Evolutionary conservation across 2,888 invertebrate genomes (phyloP), one percentile per base, ranked within the genome.

Genomic region (Drosophila prostipennis): DNA sequence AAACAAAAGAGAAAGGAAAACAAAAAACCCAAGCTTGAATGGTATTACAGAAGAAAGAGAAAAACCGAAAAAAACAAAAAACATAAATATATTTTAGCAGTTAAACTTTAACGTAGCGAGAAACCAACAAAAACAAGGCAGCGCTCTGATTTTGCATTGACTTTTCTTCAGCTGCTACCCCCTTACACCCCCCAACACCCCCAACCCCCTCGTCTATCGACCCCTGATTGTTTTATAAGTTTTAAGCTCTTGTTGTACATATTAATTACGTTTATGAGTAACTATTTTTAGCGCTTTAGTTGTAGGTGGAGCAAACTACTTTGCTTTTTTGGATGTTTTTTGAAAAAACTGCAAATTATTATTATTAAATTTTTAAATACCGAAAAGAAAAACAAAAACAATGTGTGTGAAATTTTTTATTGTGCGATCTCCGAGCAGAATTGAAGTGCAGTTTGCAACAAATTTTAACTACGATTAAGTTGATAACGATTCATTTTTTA

Each of bases 231-330:
- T 86, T 88, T 88, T 77, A 69, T 83, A 80, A 74, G 73, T 79
- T 88, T 69, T 84, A 88, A 87, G 82, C 69, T 53, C 76, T 72
- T 74, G 61, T 79, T 85, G 89, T 88, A 89, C 48, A 89, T 88
- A 78, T 53, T 72, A 70, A 58, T 70, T 64, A 80, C 51, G 58
- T 56, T 46, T 56, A 42, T 67, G 46, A 69, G 68, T 73, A 72
- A 57, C 58, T 79, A 73, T 64, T 58, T 67, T 80, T 77, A 74
- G 72, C 45, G 32, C 37, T 75, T 78, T 75, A 71, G 68, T 45
- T 34, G 37, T 73, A 73, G 68, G 70, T 67, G 56, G 73, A 78
- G 53, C 52, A 67, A 57, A 86, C 84, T 88, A 88, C 88, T 88
- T 69, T 69, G 86, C 80, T 76, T 80, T 87, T 77, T 74, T 19